Conservation (phyloP, 2,888 invertebrate genomes). For the Tubulanus polymorphus region DNA sequence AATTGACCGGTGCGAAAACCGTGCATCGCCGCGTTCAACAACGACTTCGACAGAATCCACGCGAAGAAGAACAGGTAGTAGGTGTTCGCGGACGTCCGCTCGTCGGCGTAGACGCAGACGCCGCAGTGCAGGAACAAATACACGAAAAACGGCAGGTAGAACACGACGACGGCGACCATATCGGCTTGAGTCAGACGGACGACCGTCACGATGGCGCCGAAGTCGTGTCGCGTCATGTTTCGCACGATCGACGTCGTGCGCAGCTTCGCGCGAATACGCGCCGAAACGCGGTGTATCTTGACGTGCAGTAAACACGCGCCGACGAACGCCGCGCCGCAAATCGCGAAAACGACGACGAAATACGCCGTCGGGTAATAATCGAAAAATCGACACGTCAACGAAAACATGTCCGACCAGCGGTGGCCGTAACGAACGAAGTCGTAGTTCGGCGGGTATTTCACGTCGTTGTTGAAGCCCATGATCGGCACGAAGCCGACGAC, state of each 20-base stretch:
- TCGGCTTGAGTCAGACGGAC: slow-evolving; percentile 22
- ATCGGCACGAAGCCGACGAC: slow-evolving; percentile 41
- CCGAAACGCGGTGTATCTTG: not conserved
- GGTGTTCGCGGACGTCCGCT: slow-evolving; percentile 12
- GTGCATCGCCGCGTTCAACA: slow-evolving; percentile 29
- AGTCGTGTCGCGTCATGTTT: not conserved
- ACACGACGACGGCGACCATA: slow-evolving; percentile 23
- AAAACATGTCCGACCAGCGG: slow-evolving; percentile 1
- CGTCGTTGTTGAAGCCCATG: slow-evolving; percentile 29
- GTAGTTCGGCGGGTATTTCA: not conserved
- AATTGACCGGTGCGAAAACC: slow-evolving; percentile 27
- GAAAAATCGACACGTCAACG: slow-evolving; percentile 24
- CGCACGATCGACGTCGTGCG: not conserved
- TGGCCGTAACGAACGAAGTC: not conserved
- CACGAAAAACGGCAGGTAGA: slow-evolving; percentile 29
- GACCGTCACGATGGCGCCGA: not conserved
- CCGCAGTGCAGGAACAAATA: slow-evolving; percentile 25
- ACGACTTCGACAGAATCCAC: slow-evolving; percentile 28
- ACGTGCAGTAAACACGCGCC: slow-evolving; percentile 22
- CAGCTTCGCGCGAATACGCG: not conserved
- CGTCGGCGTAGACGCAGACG: slow-evolving; percentile 15
- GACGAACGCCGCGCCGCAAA: slow-evolving; percentile 23
- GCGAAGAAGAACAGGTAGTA: slow-evolving; percentile 28
- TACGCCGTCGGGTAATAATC: slow-evolving; percentile 26
- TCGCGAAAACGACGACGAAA: slow-evolving; percentile 21